Evolutionary conservation across 2,797 vertebrate species (phyloP).

Genomic region (Cygnus olor): DNA sequence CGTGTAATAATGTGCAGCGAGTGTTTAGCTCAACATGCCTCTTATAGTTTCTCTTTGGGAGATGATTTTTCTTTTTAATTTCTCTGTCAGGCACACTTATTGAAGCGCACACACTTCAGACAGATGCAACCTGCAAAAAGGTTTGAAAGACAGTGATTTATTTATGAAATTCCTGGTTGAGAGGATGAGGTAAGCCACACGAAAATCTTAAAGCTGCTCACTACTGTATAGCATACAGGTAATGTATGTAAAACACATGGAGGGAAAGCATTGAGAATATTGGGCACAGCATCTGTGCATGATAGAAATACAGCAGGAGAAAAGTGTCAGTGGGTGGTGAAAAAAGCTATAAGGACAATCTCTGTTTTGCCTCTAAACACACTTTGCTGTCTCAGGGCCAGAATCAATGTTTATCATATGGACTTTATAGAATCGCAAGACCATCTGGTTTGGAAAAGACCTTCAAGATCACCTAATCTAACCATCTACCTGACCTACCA

Average conservation of each 20-base stretch:
- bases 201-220: constrained; percentile 30
- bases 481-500: neutral
- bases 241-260: neutral
- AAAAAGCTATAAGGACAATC: neutral
- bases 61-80: constrained; percentile 76
- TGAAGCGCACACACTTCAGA: constrained; percentile 57
- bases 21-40: constrained; percentile 68
- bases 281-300: neutral
- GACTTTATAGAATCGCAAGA: neutral
- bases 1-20: constrained; percentile 56
- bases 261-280: neutral
- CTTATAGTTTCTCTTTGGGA: constrained; percentile 60
- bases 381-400: neutral
- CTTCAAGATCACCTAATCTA: neutral
- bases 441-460: neutral
- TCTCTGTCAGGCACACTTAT: constrained; percentile 73
- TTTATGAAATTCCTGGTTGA: constrained; percentile 67
- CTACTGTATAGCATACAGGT: neutral
- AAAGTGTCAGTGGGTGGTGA: neutral
- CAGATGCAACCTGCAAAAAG: constrained; percentile 62
- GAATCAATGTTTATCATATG: neutral
- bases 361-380: neutral
- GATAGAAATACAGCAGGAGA: neutral
- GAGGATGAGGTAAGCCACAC: constrained; percentile 46
- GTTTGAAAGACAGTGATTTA: constrained; percentile 73